Conservation (phyloP, 2,888 invertebrate genomes). For the Sphaeridia pumilis region DNA sequence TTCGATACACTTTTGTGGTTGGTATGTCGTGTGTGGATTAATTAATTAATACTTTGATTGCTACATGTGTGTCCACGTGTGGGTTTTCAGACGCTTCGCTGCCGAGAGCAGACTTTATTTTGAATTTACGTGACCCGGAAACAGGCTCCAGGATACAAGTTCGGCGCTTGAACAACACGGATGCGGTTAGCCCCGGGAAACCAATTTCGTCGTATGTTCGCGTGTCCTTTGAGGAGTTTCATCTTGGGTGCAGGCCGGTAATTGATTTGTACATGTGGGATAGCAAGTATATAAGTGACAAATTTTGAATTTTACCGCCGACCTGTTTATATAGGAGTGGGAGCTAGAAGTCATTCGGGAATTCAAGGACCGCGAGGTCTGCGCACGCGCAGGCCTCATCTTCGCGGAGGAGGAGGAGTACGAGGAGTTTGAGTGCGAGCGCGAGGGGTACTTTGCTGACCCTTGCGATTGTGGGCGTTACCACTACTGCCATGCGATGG, state of each 20-base stretch:
- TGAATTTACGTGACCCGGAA: neutral
- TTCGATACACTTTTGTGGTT: too few species aligned
- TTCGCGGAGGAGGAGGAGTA: neutral
- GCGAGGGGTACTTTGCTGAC: conserved; percentile 2
- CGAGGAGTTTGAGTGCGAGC: neutral
- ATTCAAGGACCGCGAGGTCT: neutral
- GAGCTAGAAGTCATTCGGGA: conserved; percentile 1
- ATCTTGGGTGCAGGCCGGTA: neutral
- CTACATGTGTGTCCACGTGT: too few species aligned
- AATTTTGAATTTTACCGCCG: neutral
- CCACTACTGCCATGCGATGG: conserved; percentile 1
- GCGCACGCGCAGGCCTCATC: neutral
- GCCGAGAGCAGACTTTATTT: neutral
- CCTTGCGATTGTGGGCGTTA: conserved; percentile 1
- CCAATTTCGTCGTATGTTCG: neutral
- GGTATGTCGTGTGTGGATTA: too few species aligned
- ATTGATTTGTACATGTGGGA: neutral
- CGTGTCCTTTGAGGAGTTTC: neutral
- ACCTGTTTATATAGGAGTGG: conserved; percentile 2
- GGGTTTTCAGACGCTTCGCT: neutral
- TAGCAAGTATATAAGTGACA: neutral
- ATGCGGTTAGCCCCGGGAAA: neutral
- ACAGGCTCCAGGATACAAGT: neutral
- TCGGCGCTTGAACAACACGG: neutral
- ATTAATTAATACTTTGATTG: too few species aligned